Base-by-base conservation (phyloP, 2,797 vertebrate genomes). In the Parotocinclus haroldoi region DNA sequence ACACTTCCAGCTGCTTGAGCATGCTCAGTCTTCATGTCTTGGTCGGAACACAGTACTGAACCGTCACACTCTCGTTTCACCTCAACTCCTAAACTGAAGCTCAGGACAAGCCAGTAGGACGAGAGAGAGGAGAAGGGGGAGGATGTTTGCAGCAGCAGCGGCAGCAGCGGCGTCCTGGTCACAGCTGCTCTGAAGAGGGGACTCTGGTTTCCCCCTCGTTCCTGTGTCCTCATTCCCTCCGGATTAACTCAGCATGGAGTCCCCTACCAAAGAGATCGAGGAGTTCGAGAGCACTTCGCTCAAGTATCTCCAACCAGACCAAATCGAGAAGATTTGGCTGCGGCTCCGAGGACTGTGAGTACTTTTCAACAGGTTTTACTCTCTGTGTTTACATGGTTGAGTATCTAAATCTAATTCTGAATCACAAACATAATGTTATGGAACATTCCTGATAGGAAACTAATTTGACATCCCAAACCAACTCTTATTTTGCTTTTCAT, bases 301-400 rank as follows among this genome's bases (percentile, higher is more conserved):
- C 81, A 97, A 96, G 89, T 95, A 98, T 78, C 91, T 99, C 16
- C 96, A 97, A 76, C 94, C 96, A 0, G 96, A 98, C 68, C 96
- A 99, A 84, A 98, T 98, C 54, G 96, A 99, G 89, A 99, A 99
- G 88, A 99, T 99, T 83, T 99, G 96, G 96, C 94, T 99, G 69
- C 86, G 96, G 65, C 96, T 99, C 73, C 91, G 96, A 65, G 95
- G 96, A 89, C 90, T 99, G 96, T 99, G 86, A 98, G 96, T 98
- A 89, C 17, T 63, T 52, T 62, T 45, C 44, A 64, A 79, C 65
- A 80, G 73, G 79, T 80, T 73, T 72, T 77, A 4, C 75, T 76
- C 7, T 69, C 11, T 50, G 9, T 38, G 14, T 40, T 10, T 16
- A 17, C 58, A 16, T 60, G 57, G 58, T 19, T 69, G 68, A 75